Conservation (phyloP, 2,888 invertebrate species). For the Ephialtes manifestator region DNA sequence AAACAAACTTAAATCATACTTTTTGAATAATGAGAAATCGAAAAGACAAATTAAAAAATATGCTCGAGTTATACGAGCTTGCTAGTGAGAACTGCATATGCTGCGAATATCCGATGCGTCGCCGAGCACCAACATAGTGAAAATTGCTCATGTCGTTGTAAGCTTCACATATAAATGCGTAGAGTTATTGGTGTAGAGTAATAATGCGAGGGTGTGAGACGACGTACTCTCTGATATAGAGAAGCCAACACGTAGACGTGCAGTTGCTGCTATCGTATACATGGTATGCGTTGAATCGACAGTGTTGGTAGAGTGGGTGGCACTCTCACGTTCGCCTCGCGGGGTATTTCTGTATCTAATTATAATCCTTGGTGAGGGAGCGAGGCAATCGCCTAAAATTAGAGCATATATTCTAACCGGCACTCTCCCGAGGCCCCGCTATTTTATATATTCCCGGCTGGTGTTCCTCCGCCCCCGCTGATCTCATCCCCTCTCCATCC, state of each 20-base stretch:
- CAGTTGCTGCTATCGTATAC: constrained; percentile 28
- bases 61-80: constrained; percentile 40
- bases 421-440: constrained; percentile 63
- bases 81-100: constrained; percentile 22
- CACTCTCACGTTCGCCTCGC: constrained; percentile 72
- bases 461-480: constrained; percentile 44
- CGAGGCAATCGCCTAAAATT: constrained; percentile 85
- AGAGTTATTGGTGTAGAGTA: constrained; percentile 7
- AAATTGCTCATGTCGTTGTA: background rate
- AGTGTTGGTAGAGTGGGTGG: constrained; percentile 79
- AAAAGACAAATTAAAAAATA: no score
- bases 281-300: constrained; percentile 56
- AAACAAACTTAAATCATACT: no score
- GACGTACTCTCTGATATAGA: constrained; percentile 6
- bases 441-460: constrained; percentile 55
- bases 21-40: no score
- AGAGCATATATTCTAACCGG: constrained; percentile 84
- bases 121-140: background rate
- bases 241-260: background rate
- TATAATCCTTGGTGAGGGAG: constrained; percentile 85
- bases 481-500: constrained; percentile 36
- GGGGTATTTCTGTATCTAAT: constrained; percentile 85
- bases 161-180: background rate
- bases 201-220: constrained; percentile 31
- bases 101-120: constrained; percentile 37